phyloP scores from a whole-genome alignment of 2,113 vertebrate genomes.

The Pseudonaja textilis region DNA sequence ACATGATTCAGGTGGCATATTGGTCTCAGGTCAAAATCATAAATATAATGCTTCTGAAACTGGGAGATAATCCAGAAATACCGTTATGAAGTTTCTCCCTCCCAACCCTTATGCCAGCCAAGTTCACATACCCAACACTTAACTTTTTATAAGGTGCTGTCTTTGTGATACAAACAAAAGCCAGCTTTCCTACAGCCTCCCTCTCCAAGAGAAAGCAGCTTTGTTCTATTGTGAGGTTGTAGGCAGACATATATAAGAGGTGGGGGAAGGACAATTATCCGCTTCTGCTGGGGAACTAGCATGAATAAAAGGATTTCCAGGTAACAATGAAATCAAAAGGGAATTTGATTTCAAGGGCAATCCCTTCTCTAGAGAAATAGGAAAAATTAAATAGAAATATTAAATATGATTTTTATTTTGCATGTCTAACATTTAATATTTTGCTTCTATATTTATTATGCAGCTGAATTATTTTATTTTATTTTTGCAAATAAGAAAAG shows the following conservation, averaged over 20 bases:
- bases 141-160: neutral
- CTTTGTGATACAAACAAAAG: neutral
- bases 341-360: neutral
- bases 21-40: neutral
- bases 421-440: neutral
- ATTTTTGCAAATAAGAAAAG: neutral
- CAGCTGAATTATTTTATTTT: neutral
- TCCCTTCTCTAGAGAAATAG: neutral
- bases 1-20: neutral
- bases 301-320: neutral
- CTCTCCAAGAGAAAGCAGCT: neutral
- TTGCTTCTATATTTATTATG: neutral
- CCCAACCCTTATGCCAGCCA: neutral
- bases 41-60: neutral
- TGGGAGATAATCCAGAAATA: neutral
- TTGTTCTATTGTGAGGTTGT: neutral
- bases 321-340: neutral
- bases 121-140: neutral
- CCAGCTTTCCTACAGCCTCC: neutral
- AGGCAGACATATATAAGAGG: neutral
- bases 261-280: neutral
- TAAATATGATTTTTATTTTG: neutral
- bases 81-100: neutral
- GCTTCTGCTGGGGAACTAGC: neutral
- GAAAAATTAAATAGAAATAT: neutral